Evolutionary conservation across 2,797 vertebrate species (phyloP), one percentile per base, ranked within the genome.

Genomic region (Lacerta agilis): DNA sequence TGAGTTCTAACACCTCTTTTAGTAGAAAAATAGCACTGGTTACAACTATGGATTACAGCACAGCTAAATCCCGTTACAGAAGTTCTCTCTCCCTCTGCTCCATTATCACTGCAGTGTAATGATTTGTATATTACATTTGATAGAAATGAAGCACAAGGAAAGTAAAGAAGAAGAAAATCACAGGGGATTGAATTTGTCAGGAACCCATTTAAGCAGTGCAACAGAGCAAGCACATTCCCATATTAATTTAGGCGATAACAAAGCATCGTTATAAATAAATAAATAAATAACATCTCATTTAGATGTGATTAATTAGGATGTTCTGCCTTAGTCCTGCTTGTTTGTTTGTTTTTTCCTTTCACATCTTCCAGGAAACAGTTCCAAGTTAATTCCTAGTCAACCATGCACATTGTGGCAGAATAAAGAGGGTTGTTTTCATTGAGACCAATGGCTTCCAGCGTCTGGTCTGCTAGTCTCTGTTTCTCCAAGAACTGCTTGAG

Each of bases 341-440:
- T 3, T n/a, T 79, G 36, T 25, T 92, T 93, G 92, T 93, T 92
- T 18, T 92, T 18, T 8, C 86, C 38, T 15, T 88, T 87, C 82
- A n/a, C 33, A 85, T 90, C 82, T 71, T 90, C 61, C 90, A 93
- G 87, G 55, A 94, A 93, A 94, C 83, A 0, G 92, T 87, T 88
- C 90, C 87, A 94, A 93, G 90, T 93, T 93, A 94, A 92, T 90
- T 90, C 89, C 92, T 91, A 89, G 36, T 92, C 83, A 93, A 38
- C n/a, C 78, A 92, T 92, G 92, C 33, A 0, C 82, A 91, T 80
- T 76, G 82, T 92, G 85, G 82, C 71, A 94, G 13, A 85, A 23
- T 78, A 91, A 94, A 93, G 43, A 88, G 79, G 66, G 27, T 86
- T 73, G 88, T 78, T 89, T 94, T 93, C 6, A 90, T 86, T 61